Evolutionary conservation across 2,888 invertebrate species (phyloP).

Genomic region (Ennomos erosarius): DNA sequence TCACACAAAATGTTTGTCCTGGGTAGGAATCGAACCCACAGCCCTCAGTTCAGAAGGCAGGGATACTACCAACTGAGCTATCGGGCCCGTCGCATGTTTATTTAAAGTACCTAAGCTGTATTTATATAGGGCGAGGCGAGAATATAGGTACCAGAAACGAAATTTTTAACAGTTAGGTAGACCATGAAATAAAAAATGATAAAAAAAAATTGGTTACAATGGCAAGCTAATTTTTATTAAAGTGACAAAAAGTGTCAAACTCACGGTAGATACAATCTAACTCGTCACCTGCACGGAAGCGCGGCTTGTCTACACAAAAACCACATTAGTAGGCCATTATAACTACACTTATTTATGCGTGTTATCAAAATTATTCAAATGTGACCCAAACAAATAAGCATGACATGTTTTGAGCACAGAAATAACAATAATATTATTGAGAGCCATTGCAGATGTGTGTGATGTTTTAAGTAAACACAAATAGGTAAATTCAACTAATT

Average conservation of each 20-base stretch:
- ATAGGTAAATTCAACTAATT: neutral
- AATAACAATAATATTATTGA: neutral
- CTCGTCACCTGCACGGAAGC: conserved; percentile 82
- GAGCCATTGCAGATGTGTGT: neutral
- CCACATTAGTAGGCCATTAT: conserved; percentile 74
- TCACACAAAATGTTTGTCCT: too few species aligned
- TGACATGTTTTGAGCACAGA: neutral
- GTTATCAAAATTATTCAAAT: conserved; percentile 45
- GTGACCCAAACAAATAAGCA: conserved; percentile 33
- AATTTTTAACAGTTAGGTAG: too few species aligned
- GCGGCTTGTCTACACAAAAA: conserved; percentile 73
- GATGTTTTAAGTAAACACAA: neutral
- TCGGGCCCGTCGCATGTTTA: too few species aligned
- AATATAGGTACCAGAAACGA: too few species aligned
- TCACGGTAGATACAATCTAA: conserved; percentile 64
- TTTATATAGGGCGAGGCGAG: too few species aligned
- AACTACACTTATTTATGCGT: conserved; percentile 54
- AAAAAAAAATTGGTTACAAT: conserved; percentile 39
- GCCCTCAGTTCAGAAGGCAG: too few species aligned
- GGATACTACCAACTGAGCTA: too few species aligned
- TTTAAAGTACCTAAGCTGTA: too few species aligned
- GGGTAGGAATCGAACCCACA: too few species aligned
- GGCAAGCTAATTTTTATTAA: conserved; percentile 40
- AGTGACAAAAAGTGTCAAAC: conserved; percentile 66
- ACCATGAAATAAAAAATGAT: too few species aligned